Conservation (phyloP, 2,113 vertebrate genomes). For the Pollimyrus isidori region DNA sequence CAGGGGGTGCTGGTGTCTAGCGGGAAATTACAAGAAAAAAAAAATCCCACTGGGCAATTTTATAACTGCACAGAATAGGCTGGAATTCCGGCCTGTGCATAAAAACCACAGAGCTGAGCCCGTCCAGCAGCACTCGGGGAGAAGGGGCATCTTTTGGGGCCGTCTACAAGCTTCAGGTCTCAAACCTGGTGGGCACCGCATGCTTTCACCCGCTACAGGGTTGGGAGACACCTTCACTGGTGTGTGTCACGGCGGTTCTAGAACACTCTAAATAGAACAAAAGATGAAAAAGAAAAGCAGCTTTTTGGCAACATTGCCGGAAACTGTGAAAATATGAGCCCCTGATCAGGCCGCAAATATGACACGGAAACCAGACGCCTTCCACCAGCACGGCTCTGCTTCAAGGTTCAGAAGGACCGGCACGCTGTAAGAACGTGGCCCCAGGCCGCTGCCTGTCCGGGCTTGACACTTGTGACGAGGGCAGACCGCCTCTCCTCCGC, state of each 20-base stretch:
- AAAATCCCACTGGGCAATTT: not conserved
- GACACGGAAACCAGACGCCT: not conserved
- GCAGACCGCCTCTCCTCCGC: conserved; percentile 33
- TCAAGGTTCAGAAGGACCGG: not conserved
- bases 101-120: not conserved
- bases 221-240: not conserved
- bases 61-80: not conserved
- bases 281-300: not conserved
- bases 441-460: conserved; percentile 39
- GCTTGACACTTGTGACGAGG: conserved; percentile 31
- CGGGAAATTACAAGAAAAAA: not conserved
- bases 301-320: not conserved
- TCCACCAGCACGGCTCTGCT: not conserved
- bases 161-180: not conserved
- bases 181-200: not conserved
- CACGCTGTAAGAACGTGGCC: not conserved
- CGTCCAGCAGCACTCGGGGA: not conserved
- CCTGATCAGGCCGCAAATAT: not conserved
- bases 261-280: not conserved
- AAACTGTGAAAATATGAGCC: not conserved
- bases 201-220: not conserved
- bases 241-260: not conserved
- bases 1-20: not conserved
- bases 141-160: not conserved
- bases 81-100: not conserved